Base-by-base conservation (phyloP, 2,797 vertebrate species). In the Hafferia zeledoni region DNA sequence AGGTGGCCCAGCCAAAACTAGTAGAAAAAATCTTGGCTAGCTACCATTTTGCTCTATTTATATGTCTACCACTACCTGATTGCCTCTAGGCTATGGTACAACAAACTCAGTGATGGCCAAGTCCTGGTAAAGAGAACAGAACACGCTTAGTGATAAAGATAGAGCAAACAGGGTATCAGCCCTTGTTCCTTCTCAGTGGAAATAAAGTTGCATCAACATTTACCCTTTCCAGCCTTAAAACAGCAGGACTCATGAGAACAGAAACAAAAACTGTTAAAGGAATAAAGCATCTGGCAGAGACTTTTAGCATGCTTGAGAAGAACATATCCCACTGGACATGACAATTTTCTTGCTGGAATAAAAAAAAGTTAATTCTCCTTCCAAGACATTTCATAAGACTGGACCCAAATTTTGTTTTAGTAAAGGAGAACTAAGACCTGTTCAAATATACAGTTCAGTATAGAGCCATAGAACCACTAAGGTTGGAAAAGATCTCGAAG, bases 191-290 rank as follows among this genome's bases (percentile, higher is more conserved):
- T 41, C 41, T 41, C 41, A 17, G 41, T 41, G 95, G 79, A 97
- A 98, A 98, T 97, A 71, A 97, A 71, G 90, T 97, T 96, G 77
- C 88, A 97, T 72, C 96, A 98, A 97, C 97, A 97, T 98, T 98
- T 98, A 98, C 95, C 95, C 95, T 97, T 96, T 94, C 87, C 63
- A 63, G 87, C 80, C 92, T 98, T 97, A 97, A 97, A 97, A 96
- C 95, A 96, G 85, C 37, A 53, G 61, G 88, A 75, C 97, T 95
- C 97, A 69, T 52, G 96, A 97, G 97, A 91, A 94, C 77, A 96
- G 95, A 97, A 95, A 80, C 47, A 94, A 96, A 97, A 96, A 97
- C 97, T 97, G 90, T 98, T 98, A 98, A 96, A 98, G 95, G 96
- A 97, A 97, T 96, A 95, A 95, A 94, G 47, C 95, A 97, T 93